These are phyloP conservation scores for Brachirus orientalis DNA, from an alignment of 2,113 vertebrate genomes.

Conservation along the genomic window DNA sequence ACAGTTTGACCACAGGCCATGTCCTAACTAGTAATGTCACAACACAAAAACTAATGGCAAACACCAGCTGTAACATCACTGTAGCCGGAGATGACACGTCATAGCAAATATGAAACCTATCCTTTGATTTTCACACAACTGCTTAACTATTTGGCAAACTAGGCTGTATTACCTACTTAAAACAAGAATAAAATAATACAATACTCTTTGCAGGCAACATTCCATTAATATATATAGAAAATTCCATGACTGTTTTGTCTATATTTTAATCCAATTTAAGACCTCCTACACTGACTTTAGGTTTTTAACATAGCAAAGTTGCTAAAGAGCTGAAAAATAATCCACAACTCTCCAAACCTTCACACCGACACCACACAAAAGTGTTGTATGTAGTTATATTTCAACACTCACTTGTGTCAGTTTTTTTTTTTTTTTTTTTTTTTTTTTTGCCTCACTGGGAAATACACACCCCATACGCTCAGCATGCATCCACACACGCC, in stretches of 20 bases:
- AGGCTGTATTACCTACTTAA: background rate
- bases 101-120: background rate
- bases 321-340: constrained; percentile 54
- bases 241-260: no score
- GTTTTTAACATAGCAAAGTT: constrained; percentile 14
- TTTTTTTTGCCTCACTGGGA: constrained; percentile 51
- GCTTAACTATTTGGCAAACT: background rate
- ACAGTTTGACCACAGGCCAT: background rate
- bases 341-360: constrained; percentile 23
- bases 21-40: no score
- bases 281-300: background rate
- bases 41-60: constrained; percentile 10
- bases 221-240: no score
- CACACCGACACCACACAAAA: constrained; percentile 39
- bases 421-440: no score
- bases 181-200: no score
- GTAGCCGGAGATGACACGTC: background rate
- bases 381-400: constrained; percentile 58
- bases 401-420: constrained; percentile 70
- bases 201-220: no score
- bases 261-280: background rate
- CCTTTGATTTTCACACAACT: background rate
- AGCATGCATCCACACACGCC: constrained; percentile 32
- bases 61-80: constrained; percentile 13
- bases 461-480: constrained; percentile 41